These are phyloP conservation scores for Ditula angustiorana DNA, from an alignment of 2,888 invertebrate species.

Conservation along the genomic window DNA sequence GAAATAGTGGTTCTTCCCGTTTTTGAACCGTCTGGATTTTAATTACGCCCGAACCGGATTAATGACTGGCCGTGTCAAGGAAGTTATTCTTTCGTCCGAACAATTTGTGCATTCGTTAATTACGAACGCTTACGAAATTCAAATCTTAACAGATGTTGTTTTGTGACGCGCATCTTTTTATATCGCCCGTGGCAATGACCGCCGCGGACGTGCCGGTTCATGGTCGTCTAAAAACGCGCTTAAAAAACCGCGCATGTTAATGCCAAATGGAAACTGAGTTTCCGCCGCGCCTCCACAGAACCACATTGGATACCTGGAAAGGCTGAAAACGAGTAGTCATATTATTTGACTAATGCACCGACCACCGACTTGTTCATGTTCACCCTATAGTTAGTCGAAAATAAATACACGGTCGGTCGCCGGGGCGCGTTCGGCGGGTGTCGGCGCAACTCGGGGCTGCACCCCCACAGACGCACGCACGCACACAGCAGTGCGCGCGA, in stretches of 20 bases:
- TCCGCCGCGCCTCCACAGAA: conserved; percentile 15
- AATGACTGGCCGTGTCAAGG: conserved; percentile 47
- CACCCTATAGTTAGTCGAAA: conserved; percentile 69
- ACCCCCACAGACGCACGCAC: conserved; percentile 60
- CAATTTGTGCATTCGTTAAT: conserved; percentile 39
- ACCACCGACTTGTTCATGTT: too few species aligned
- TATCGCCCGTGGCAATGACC: conserved; percentile 82
- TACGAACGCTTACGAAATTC: conserved; percentile 27
- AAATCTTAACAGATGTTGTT: conserved; percentile 49
- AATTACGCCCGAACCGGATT: conserved; percentile 35
- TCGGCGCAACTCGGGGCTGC: conserved; percentile 59
- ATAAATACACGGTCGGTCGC: conserved; percentile 68
- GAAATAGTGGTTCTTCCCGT: conserved; percentile 35
- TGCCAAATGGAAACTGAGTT: conserved; percentile 37
- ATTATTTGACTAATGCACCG: conserved; percentile 57
- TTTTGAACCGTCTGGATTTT: conserved; percentile 26
- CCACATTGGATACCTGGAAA: conserved; percentile 10
- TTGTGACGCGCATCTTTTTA: conserved; percentile 79
- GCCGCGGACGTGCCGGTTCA: conserved; percentile 73
- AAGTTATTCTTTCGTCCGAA: conserved; percentile 34
- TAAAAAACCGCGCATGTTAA: conserved; percentile 38
- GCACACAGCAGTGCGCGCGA: conserved; percentile 64
- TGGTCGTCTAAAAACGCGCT: conserved; percentile 76
- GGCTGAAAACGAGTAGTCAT: conserved; percentile 7
- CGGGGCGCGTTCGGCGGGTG: conserved; percentile 64